These are phyloP conservation scores for Macheiramphus alcinus DNA, from an alignment of 2,113 vertebrate genomes.

Conservation along the genomic window DNA sequence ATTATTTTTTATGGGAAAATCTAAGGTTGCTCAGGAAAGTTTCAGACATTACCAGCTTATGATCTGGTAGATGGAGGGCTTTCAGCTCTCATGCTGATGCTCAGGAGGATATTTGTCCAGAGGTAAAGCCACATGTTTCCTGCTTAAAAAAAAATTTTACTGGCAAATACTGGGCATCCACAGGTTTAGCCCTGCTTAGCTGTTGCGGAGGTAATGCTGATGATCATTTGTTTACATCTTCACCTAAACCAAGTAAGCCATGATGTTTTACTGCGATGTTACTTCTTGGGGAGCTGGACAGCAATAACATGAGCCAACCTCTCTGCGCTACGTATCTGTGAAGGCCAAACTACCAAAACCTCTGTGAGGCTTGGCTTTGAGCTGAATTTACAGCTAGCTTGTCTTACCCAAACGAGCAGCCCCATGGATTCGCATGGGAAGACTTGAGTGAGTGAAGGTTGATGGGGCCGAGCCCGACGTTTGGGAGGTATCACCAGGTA, in stretches of 20 bases:
- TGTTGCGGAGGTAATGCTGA: background rate
- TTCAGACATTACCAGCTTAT: background rate
- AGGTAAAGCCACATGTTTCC: background rate
- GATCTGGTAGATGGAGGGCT: background rate
- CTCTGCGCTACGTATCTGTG: background rate
- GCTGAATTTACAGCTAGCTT: background rate
- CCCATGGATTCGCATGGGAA: background rate
- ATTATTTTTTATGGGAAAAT: background rate
- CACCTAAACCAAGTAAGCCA: background rate
- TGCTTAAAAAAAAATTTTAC: background rate
- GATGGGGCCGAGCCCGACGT: accelerated
- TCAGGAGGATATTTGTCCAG: background rate
- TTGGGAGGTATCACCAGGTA: background rate
- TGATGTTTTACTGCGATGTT: background rate
- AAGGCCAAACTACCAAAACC: background rate
- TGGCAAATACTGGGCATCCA: background rate
- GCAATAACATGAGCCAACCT: accelerated
- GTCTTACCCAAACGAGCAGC: background rate
- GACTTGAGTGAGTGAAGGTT: background rate
- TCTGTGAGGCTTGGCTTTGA: background rate
- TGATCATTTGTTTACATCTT: background rate
- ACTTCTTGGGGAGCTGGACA: background rate
- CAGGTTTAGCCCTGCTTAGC: background rate
- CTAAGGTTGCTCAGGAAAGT: background rate
- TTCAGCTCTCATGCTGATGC: background rate